phyloP scores from a whole-genome alignment of 1,140 invertebrate genomes.

The Magallana gigas region DNA sequence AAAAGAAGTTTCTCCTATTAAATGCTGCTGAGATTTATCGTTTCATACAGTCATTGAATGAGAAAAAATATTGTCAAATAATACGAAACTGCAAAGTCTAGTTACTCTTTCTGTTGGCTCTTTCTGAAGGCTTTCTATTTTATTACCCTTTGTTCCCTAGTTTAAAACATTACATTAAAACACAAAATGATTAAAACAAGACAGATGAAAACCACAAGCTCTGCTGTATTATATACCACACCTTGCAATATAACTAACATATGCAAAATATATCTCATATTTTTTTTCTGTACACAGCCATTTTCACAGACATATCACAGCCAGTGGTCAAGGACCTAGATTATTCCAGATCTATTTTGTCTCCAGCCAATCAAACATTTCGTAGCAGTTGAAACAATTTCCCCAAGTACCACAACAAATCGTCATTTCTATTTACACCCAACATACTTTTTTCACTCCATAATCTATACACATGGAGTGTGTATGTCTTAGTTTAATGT shows the following conservation, averaged over 20 bases:
- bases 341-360: not conserved
- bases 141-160: not conserved
- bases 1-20: not conserved
- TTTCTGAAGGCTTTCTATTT: not conserved
- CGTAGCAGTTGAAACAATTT: too few species aligned
- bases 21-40: not conserved
- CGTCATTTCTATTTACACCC: too few species aligned
- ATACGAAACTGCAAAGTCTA: too few species aligned
- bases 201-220: not conserved
- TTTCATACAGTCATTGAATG: not conserved
- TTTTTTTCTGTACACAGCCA: constrained; percentile 15
- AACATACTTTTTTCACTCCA: too few species aligned
- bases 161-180: not conserved
- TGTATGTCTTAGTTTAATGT: too few species aligned
- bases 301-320: constrained; percentile 31
- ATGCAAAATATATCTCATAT: constrained; percentile 27
- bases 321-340: constrained; percentile 12
- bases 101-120: not conserved
- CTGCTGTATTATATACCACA: not conserved
- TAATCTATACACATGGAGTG: too few species aligned
- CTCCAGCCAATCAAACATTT: constrained; percentile 16
- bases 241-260: not conserved
- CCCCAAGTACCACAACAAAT: too few species aligned
- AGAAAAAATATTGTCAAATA: not conserved
- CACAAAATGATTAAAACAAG: not conserved